These are phyloP conservation scores for Oryzias celebensis DNA, from an alignment of 2,113 vertebrate species.

Conservation along the genomic window DNA sequence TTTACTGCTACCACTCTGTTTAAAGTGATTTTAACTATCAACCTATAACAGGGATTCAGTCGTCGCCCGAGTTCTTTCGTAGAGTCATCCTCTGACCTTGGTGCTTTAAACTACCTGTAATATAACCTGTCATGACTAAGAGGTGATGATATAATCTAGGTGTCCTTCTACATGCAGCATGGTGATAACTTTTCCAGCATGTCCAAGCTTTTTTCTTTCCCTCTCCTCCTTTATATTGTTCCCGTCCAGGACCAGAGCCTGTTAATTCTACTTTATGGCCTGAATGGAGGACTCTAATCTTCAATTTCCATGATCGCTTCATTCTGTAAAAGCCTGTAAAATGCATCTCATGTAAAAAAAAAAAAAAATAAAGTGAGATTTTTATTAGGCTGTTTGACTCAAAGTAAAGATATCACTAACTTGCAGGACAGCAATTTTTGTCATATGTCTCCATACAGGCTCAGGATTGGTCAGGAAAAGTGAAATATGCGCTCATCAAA, in stretches of 20 bases:
- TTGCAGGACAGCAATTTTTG: constrained; percentile 58
- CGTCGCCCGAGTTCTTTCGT: constrained; percentile 33
- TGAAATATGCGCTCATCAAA: constrained; percentile 61
- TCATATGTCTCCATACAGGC: constrained; percentile 34
- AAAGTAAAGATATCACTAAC: constrained; percentile 66
- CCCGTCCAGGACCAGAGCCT: constrained; percentile 55
- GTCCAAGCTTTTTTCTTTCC: constrained; percentile 12
- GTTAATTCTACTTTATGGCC: constrained; percentile 69
- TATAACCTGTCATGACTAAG: constrained; percentile 74
- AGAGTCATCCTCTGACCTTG: constrained; percentile 63
- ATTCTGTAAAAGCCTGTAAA: constrained; percentile 77
- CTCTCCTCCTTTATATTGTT: constrained; percentile 39
- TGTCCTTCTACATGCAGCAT: constrained; percentile 54
- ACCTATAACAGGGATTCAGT: constrained; percentile 47
- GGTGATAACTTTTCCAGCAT: constrained; percentile 59
- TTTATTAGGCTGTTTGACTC: constrained; percentile 61
- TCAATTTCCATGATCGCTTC: constrained; percentile 72
- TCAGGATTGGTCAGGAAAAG: constrained; percentile 27
- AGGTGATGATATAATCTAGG: constrained; percentile 73
- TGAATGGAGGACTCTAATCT: constrained; percentile 61
- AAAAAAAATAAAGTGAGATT: constrained; percentile 38
- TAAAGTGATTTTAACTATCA: constrained; percentile 53
- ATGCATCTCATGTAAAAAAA: constrained; percentile 38
- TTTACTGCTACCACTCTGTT: constrained; percentile 18
- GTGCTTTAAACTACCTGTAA: constrained; percentile 63